phyloP scores from a whole-genome alignment of 2,113 vertebrate genomes.

The Condylura cristata region DNA sequence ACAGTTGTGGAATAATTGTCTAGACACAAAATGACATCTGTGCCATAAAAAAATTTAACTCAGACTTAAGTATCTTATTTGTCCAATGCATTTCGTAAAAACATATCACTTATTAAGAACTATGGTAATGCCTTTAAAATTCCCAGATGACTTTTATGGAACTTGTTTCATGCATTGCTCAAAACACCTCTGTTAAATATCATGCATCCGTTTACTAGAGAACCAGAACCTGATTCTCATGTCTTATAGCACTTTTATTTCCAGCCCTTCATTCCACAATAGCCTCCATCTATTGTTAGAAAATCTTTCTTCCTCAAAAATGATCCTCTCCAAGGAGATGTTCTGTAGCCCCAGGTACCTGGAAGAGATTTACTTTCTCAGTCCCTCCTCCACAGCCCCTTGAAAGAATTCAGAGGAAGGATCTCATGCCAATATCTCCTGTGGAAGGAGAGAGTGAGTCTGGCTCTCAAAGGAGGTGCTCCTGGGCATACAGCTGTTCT shows the following conservation, averaged over 20 bases:
- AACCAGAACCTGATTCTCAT: background rate
- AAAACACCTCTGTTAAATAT: background rate
- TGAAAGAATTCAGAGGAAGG: background rate
- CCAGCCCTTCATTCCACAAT: background rate
- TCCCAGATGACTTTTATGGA: background rate
- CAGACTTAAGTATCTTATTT: constrained; percentile 16
- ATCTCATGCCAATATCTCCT: background rate
- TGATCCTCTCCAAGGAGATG: background rate
- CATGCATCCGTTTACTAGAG: background rate
- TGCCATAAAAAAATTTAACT: constrained; percentile 35
- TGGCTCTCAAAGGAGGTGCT: background rate
- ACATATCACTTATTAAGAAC: background rate
- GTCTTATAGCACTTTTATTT: background rate
- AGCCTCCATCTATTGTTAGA: background rate
- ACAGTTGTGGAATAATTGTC: constrained; percentile 6
- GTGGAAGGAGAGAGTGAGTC: background rate
- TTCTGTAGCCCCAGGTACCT: background rate
- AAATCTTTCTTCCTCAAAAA: background rate
- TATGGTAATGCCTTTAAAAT: background rate
- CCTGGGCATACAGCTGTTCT: background rate
- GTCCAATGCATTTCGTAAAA: background rate
- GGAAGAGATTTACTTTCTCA: background rate
- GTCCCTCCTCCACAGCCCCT: background rate
- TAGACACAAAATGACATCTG: background rate
- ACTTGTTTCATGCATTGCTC: background rate